These are phyloP conservation scores for Brachirus orientalis DNA, from an alignment of 2,113 vertebrate species.

Conservation along the genomic window DNA sequence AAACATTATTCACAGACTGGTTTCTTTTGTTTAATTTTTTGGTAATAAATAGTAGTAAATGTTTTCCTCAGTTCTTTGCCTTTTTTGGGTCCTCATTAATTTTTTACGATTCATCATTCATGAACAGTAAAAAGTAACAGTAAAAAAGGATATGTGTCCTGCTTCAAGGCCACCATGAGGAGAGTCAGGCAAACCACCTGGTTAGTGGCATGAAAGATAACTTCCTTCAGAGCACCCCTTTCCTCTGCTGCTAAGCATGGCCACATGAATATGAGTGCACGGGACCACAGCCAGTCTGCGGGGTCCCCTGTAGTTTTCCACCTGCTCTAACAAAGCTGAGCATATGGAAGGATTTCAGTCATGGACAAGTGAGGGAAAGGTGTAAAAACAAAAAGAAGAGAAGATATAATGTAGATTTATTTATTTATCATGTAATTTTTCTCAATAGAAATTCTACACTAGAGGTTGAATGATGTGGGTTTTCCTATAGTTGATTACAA, in stretches of 20 bases:
- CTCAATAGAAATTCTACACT: too few species aligned
- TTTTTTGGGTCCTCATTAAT: too few species aligned
- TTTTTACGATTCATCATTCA: too few species aligned
- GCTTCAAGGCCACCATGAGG: constrained; percentile 45
- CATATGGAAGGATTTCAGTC: constrained; percentile 69
- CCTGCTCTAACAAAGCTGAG: constrained; percentile 64
- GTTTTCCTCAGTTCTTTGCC: too few species aligned
- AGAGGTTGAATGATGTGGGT: too few species aligned
- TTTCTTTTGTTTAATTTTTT: too few species aligned
- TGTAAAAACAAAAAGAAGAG: constrained; percentile 9
- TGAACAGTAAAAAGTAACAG: too few species aligned
- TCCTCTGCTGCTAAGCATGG: constrained; percentile 7
- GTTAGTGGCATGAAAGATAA: constrained; percentile 28
- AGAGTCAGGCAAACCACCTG: constrained; percentile 35
- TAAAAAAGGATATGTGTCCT: constrained; percentile 24
- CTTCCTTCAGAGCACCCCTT: constrained; percentile 20
- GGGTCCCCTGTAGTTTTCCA: constrained; percentile 66
- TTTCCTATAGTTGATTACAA: too few species aligned
- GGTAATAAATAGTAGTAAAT: too few species aligned
- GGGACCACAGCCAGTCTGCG: constrained; percentile 39
- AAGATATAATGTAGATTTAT: neutral
- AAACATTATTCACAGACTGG: too few species aligned
- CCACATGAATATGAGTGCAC: constrained; percentile 24
- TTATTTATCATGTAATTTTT: too few species aligned
- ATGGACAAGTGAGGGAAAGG: constrained; percentile 29